These are phyloP conservation scores for Tetragonisca angustula DNA, from an alignment of 2,888 invertebrate genomes.

Conservation along the genomic window DNA sequence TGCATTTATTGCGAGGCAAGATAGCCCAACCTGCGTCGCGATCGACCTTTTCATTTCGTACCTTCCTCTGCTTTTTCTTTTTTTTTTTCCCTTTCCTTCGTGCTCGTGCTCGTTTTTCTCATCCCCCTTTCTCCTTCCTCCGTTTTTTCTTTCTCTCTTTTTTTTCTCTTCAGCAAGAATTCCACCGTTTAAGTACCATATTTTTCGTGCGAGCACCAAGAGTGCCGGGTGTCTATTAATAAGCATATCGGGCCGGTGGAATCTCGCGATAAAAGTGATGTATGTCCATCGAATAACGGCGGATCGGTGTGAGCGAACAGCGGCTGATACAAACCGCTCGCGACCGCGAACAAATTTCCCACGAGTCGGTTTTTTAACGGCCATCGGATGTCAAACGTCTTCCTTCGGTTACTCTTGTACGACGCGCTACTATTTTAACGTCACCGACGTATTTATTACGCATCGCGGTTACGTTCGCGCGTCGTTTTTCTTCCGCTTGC, in stretches of 20 bases:
- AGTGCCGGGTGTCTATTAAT: slow-evolving; percentile 70
- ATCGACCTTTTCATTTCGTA: slow-evolving; percentile 29
- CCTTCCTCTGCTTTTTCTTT: background rate
- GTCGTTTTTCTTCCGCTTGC: background rate
- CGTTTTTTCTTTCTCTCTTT: background rate
- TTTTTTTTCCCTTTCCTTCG: too few relatives aligned
- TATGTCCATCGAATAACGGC: slow-evolving; percentile 55
- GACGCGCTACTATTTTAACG: slow-evolving; percentile 7
- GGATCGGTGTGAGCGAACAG: background rate
- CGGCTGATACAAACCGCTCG: slow-evolving; percentile 41
- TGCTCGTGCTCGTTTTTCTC: background rate
- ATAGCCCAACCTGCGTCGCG: slow-evolving; percentile 33
- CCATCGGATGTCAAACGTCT: slow-evolving; percentile 7
- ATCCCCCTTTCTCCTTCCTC: background rate
- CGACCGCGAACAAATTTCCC: slow-evolving; percentile 29
- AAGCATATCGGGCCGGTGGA: slow-evolving; percentile 66
- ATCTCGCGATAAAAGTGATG: slow-evolving; percentile 75
- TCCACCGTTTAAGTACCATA: slow-evolving; percentile 36
- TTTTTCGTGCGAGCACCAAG: slow-evolving; percentile 49
- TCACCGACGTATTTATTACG: slow-evolving; percentile 1
- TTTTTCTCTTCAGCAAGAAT: slow-evolving; percentile 7
- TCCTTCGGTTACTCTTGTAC: background rate
- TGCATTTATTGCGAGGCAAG: slow-evolving; percentile 35
- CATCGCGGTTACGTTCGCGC: background rate
- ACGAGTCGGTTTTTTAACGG: background rate